phyloP scores from a whole-genome alignment of 2,888 invertebrate species.

The Drosophila algonquin region DNA sequence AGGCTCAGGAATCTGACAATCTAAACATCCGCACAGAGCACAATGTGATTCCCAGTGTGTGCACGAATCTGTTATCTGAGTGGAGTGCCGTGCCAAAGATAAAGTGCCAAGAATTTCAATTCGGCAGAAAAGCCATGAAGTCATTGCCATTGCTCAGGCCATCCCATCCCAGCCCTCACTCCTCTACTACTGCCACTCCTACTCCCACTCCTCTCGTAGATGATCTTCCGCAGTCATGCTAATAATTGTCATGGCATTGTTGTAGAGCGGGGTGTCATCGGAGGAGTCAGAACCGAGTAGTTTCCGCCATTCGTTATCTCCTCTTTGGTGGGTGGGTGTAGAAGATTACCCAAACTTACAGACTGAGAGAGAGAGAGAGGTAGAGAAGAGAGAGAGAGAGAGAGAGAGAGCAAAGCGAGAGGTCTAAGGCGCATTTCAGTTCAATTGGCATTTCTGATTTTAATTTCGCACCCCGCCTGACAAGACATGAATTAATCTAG shows the following conservation, averaged over 20 bases:
- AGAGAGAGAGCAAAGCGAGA: background rate
- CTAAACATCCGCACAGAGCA: background rate
- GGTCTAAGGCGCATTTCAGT: conserved; percentile 52
- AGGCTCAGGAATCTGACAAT: background rate
- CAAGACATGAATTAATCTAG: conserved; percentile 73
- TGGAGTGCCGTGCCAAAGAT: conserved; percentile 15
- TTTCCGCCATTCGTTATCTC: conserved; percentile 50
- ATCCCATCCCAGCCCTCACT: too few relatives aligned
- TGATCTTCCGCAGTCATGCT: conserved; percentile 36
- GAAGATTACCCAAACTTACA: conserved; percentile 54
- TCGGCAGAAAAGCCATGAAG: conserved; percentile 47
- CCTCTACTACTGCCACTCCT: background rate
- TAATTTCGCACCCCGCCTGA: conserved; percentile 48
- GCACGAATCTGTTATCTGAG: conserved; percentile 22
- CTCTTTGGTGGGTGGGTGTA: background rate
- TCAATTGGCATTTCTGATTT: conserved; percentile 47
- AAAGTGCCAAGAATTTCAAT: conserved; percentile 40
- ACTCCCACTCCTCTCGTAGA: conserved; percentile 14
- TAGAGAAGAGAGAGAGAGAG: conserved; percentile 4
- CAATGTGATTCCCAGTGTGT: background rate
- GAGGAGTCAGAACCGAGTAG: conserved; percentile 31
- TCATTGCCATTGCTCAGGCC: conserved; percentile 18
- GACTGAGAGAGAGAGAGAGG: conserved; percentile 1
- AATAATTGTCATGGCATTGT: conserved; percentile 28
- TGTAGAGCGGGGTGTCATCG: background rate